Evolutionary conservation across 2,888 invertebrate genomes (phyloP), one percentile per base, ranked within the genome.

Genomic region (Acrocera orbiculus): DNA sequence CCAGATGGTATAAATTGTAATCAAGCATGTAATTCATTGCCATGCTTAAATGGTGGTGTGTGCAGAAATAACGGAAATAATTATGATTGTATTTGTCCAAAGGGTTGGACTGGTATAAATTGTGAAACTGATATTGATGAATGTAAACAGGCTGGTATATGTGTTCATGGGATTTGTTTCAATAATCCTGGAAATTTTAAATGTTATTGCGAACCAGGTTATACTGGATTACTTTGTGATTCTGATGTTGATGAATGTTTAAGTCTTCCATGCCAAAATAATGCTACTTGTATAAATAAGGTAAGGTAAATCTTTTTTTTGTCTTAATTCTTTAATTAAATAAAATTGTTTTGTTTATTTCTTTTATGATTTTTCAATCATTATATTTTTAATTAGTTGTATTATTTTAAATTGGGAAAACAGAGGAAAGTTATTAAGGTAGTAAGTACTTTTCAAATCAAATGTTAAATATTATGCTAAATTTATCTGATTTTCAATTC

Each of bases 161-260:
- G 87, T 54, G 76, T 78, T 46, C 65, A 81, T 47, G 87, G 87
- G 16, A 79, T 86, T 38, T 89, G 87, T 54, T 63, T 80, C 19
- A 87, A 87, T 53, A 69, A 61, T 8, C 62, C 66, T 13, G 85
- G 85, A 28, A 72, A 76, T 38, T 87, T 76, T 59, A 75, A 79
- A 48, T 90, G 90, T 56, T 80, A 76, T 49, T 90, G 89, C 55
- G 70, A 69, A 32, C 82, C 83, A n/a, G 90, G 90, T 3, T 87
- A 73, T 55, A 82, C 86, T 10, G 89, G 89, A 13, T 70, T 75
- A 48, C 70, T 73, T 43, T 90, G 89, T 55, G 77, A 83, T 49
- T 69, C 77, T 35, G 81, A 89, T 56, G 80, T 87, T 46, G 79
- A 89, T 54, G 87, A 87, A 56, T 89, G 89, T 48, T 66, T 87